Evolutionary conservation across 1,140 invertebrate genomes (phyloP), one percentile per base, ranked within the genome.

Genomic region (Dendrolimus kikuchii): DNA sequence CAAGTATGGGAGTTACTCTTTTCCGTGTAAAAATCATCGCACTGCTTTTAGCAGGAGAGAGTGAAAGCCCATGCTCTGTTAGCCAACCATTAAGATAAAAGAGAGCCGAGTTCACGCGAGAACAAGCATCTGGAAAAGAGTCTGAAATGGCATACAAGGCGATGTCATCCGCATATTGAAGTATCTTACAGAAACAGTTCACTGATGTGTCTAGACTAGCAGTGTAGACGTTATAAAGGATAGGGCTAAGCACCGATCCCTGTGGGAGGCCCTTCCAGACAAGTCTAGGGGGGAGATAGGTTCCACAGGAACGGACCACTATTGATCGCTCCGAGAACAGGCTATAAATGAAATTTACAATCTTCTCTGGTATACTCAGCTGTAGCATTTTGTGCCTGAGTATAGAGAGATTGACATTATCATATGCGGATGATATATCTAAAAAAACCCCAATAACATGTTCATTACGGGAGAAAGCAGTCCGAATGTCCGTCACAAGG

Each of bases 371-470:
- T 23, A 54, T 43, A 41, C 48, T 53, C 52, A 59, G 38, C 7
- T 50, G 46, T n/a, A 8, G 40, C 39, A 60, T 39, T 47, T 55
- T 60, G 8, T 49, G 36, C 23, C 49, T 60, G 49, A 60, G 49
- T 7, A 60, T 7, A 4, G 43, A 40, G 51, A 60, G 53, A 39
- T 39, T 44, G 6, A 55, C 49, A 49, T 60, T 55, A 40, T 60
- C 58, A 49, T 60, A 60, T 10, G 58, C 58, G n/a, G 58, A 23
- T n/a, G 51, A 39, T n/a, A 59, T 54, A 9, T 59, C 51, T 4
- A 56, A 42, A 51, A 56, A 56, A 36, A 44, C 38, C 41, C 23
- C 23, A 23, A 23, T 23, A 23, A 23, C 23, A 23, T 23, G 23
- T 23, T 23, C 23, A 23, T 23, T 23, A 23, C 23, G 23, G 23